A percentile compares a stretch with the other conserved stretches of the same genome.
Evolutionary conservation across 2,888 invertebrate species (phyloP).

Genomic region (Teleogryllus oceanicus): DNA sequence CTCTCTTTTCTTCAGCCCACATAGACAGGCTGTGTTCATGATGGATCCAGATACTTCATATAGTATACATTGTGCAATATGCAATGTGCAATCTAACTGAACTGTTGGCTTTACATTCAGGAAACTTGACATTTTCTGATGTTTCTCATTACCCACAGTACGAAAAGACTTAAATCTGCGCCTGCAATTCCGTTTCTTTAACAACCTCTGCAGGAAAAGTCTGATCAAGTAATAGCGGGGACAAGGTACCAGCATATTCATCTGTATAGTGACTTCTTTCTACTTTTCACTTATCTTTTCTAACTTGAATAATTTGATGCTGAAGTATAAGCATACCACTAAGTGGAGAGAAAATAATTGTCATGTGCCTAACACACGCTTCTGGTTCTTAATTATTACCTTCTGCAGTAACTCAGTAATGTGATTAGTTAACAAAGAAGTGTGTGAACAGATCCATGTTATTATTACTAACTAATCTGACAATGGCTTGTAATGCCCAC

Average conservation of each 20-base stretch:
- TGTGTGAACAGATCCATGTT: not conserved
- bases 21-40: not conserved
- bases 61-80: slow-evolving; percentile 4
- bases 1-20: not conserved
- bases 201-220: slow-evolving; percentile 78
- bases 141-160: slow-evolving; percentile 70
- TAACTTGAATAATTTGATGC: slow-evolving; percentile 2
- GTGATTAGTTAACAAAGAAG: not conserved
- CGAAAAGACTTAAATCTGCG: slow-evolving; percentile 94
- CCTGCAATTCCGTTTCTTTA: slow-evolving; percentile 94
- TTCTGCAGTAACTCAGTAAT: not conserved
- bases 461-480: not conserved
- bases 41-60: not conserved
- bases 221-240: slow-evolving; percentile 36
- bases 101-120: not conserved
- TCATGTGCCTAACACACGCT: not conserved
- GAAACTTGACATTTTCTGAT: not conserved
- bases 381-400: not conserved
- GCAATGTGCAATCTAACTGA: slow-evolving; percentile 22
- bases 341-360: slow-evolving; percentile 18
- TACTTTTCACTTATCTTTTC: not conserved
- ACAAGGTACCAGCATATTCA: slow-evolving; percentile 33
- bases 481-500: no score
- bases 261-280: not conserved
- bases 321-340: not conserved